Evolutionary conservation across 2,797 vertebrate species (phyloP), one percentile per base, ranked within the genome.

Genomic region (Poliocrania exsul): DNA sequence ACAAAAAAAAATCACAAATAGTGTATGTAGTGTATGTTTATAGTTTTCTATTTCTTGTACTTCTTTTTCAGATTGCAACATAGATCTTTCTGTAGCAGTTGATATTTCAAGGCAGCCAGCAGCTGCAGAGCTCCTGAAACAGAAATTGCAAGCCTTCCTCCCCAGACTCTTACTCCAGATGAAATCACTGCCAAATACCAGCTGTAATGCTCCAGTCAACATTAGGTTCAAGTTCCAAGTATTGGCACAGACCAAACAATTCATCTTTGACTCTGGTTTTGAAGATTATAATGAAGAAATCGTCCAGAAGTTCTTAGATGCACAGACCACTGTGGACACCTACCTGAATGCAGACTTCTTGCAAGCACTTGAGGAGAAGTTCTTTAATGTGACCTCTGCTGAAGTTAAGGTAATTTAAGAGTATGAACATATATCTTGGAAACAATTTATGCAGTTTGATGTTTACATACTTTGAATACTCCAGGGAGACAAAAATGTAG

Each of bases 1-100:
- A 26, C 9, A 82, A 38, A 60, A 78, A 54, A 50, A 50, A 29
- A 31, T 71, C 29, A 46, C 21, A 70, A 57, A 71, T 18, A 38
- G 4, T 23, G 1, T 51, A 14, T 65, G 20, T 50, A 38, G 4
- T 23, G 1, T 47, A 16, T 67, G 20, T 50, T 90, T 58, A 57
- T 35, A 57, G n/a, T 57, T 44, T 35, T 9, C 4, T 51, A 11
- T 51, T 77, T 50, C 11, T 17, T 42, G 13, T 53, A 10, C 17
- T 53, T 44, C 38, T 42, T 94, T 75, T 64, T 5, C 82, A 99
- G 99, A 31, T 46, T 99, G 99, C 74, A 67, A 29, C 42, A 79
- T 99, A 26, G 98, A 99, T 80, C 97, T 99, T 87, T 98, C 97
- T 61, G 70, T 99, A 80, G 99, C 98, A 60, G 97, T 99, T 37